Evolutionary conservation across 2,797 vertebrate species (phyloP).

Genomic region (Catamblyrhynchus diadema): DNA sequence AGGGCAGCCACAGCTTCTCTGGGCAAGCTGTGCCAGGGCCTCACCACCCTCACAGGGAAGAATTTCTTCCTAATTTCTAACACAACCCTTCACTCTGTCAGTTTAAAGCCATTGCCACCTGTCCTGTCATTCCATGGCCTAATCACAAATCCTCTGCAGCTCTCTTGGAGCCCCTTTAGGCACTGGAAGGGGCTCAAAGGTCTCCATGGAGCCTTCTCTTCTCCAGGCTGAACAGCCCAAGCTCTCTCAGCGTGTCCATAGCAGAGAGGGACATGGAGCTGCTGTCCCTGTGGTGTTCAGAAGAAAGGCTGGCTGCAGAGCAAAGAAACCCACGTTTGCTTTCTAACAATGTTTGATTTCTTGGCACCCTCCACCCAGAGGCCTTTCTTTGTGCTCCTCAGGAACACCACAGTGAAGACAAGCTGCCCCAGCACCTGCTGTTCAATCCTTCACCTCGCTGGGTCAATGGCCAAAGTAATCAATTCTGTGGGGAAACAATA

Average conservation of each 20-base stretch:
- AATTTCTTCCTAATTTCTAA: neutral
- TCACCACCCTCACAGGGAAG: neutral
- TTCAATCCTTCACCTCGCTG: neutral
- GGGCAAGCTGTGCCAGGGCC: fast-evolving
- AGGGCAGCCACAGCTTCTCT: neutral
- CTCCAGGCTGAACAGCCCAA: neutral
- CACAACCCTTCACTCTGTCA: neutral
- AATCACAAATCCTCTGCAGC: neutral
- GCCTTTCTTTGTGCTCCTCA: constrained; percentile 17
- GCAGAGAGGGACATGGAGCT: fast-evolving
- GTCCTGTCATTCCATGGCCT: neutral
- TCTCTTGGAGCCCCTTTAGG: neutral
- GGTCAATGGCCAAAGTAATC: neutral
- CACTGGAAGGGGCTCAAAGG: neutral
- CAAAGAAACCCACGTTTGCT: neutral
- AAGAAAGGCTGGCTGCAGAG: neutral
- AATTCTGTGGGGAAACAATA: constrained; percentile 5
- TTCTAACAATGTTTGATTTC: neutral
- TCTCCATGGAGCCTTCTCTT: neutral
- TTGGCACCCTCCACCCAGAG: neutral
- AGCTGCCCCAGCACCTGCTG: constrained; percentile 40
- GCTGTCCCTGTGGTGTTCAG: neutral
- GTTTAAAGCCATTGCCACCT: neutral
- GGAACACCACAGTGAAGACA: neutral
- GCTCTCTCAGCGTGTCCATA: fast-evolving